Percentiles rank a stretch among this genome's conserved stretches.
phyloP scores from a whole-genome alignment of 2,113 vertebrate species.

The Gallinago media region DNA sequence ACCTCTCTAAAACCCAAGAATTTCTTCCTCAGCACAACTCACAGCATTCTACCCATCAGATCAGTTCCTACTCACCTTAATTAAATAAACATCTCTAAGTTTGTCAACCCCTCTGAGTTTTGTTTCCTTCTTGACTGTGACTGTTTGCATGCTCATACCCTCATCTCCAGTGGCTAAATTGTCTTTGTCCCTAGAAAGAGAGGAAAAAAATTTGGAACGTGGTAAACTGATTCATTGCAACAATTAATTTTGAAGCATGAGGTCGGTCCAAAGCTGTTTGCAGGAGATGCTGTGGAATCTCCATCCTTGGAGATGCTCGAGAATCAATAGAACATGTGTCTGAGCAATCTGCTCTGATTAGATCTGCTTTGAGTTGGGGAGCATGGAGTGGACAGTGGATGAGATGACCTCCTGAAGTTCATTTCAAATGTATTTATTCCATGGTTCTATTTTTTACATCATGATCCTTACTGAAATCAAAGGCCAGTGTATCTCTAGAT shows the following conservation, averaged over 20 bases:
- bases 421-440: background rate
- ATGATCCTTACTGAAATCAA: background rate
- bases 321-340: background rate
- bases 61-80: background rate
- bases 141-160: background rate
- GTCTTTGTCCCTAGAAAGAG: background rate
- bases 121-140: background rate
- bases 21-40: background rate
- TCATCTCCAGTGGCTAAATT: background rate
- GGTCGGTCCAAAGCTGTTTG: background rate
- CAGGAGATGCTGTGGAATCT: background rate
- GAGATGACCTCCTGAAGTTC: background rate
- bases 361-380: background rate
- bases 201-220: background rate
- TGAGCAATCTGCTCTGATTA: background rate
- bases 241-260: background rate
- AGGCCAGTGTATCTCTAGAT: background rate
- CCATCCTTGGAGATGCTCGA: too few species aligned
- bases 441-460: background rate
- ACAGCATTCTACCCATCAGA: background rate
- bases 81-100: background rate
- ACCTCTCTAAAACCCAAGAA: background rate
- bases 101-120: background rate
- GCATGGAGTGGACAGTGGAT: fast-evolving
- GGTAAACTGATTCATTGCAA: background rate